phyloP scores from a whole-genome alignment of 2,888 invertebrate species.

The Microplitis deprimator region DNA sequence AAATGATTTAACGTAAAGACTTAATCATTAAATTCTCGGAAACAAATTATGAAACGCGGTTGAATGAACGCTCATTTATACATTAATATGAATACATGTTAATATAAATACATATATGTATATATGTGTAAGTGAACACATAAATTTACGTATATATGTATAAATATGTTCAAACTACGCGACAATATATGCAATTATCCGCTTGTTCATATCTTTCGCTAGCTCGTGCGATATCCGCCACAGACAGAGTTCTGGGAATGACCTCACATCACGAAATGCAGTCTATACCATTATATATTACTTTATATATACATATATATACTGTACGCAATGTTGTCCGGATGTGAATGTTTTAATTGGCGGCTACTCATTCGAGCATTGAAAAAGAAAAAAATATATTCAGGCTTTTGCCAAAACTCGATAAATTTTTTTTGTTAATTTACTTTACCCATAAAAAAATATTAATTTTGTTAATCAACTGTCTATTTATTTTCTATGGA shows the following conservation, averaged over 20 bases:
- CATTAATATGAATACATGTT: neutral
- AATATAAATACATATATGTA: neutral
- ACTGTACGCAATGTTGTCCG: conserved; percentile 38
- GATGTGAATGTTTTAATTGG: conserved; percentile 56
- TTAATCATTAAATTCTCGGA: conserved; percentile 33
- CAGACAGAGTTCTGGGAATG: conserved; percentile 64
- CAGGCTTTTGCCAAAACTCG: neutral
- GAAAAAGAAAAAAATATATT: neutral
- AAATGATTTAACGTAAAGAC: conserved; percentile 10
- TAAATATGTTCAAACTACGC: conserved; percentile 5
- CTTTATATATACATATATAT: neutral
- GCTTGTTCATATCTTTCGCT: conserved; percentile 39
- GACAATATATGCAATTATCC: conserved; percentile 32
- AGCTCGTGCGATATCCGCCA: conserved; percentile 54
- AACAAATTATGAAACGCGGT: conserved; percentile 40
- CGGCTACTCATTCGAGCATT: conserved; percentile 48
- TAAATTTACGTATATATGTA: neutral
- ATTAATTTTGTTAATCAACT: neutral
- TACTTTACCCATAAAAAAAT: too few relatives aligned
- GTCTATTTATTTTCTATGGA: neutral
- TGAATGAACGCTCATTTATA: conserved; percentile 37
- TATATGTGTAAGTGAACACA: neutral
- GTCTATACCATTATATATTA: conserved; percentile 46
- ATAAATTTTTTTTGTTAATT: neutral
- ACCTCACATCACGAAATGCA: conserved; percentile 58